A percentile compares a stretch with the other conserved stretches of the same genome.
These are phyloP conservation scores for Orbicella faveolata DNA, from an alignment of 64 coral and sea anemone species.

Conservation along the genomic window DNA sequence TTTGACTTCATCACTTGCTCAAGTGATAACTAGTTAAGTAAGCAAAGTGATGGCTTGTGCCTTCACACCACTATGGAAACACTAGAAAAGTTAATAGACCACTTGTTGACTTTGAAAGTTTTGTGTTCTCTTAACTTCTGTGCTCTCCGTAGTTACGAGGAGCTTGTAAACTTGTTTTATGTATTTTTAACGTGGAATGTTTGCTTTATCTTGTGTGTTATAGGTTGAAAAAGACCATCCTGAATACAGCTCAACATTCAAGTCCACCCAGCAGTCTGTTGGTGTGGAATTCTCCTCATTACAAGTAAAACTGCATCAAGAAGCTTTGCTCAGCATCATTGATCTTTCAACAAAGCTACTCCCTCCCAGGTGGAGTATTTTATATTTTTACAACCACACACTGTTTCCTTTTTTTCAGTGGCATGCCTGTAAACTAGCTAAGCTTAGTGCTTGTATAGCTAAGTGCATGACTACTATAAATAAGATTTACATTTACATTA, in stretches of 20 bases:
- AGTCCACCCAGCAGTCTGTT: slow-evolving; percentile 74
- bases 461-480: no score
- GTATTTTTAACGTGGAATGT: not conserved
- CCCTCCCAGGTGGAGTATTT: slow-evolving; percentile 63
- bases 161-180: not conserved
- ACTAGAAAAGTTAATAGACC: no score
- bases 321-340: slow-evolving; percentile 86
- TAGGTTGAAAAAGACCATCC: slow-evolving; percentile 81
- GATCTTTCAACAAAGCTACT: slow-evolving; percentile 81
- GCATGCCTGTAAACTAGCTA: no score
- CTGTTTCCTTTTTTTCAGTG: no score
- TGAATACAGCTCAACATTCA: slow-evolving; percentile 63
- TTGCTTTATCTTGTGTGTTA: not conserved
- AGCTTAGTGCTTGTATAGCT: no score
- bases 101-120: no score
- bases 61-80: no score
- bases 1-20: no score
- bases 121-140: no score
- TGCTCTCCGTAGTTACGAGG: not conserved
- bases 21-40: no score
- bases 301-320: slow-evolving; percentile 83
- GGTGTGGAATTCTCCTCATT: slow-evolving; percentile 74
- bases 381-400: not conserved
- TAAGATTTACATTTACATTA: no score
- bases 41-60: no score